Conservation (phyloP, 2,888 invertebrate species). For the Brenthis ino region DNA sequence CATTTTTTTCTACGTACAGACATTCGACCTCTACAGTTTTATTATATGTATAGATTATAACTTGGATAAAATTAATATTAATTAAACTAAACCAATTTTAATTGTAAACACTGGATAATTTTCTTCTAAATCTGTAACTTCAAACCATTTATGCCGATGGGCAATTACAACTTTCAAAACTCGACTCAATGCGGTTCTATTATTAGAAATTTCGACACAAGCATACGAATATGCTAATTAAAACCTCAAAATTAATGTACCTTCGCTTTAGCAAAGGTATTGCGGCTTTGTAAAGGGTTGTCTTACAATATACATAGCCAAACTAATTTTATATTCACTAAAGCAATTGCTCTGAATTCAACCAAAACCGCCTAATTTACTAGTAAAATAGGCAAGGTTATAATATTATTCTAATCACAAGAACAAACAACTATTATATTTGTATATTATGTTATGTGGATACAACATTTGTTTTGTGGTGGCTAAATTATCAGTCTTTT, state of each 20-base stretch:
- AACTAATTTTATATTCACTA: slow-evolving; percentile 29
- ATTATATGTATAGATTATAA: too few relatives aligned
- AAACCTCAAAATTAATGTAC: slow-evolving; percentile 35
- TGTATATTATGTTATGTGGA: not conserved
- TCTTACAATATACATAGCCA: slow-evolving; percentile 26
- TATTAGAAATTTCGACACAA: slow-evolving; percentile 29
- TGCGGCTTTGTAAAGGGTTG: slow-evolving; percentile 28
- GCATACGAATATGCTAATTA: slow-evolving; percentile 36
- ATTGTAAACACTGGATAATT: slow-evolving; percentile 11
- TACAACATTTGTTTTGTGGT: too few relatives aligned
- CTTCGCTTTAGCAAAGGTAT: slow-evolving; percentile 30
- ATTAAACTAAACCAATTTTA: too few relatives aligned
- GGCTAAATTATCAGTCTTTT: too few relatives aligned
- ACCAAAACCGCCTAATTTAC: slow-evolving; percentile 13
- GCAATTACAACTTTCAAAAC: slow-evolving; percentile 25
- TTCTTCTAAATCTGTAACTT: slow-evolving; percentile 3
- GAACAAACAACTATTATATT: slow-evolving; percentile 2
- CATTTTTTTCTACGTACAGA: too few relatives aligned
- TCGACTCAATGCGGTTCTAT: slow-evolving; percentile 29
- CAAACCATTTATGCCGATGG: slow-evolving; percentile 4
- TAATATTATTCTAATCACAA: slow-evolving; percentile 1
- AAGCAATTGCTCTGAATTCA: slow-evolving; percentile 24
- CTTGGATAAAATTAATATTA: too few relatives aligned
- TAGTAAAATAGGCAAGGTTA: slow-evolving; percentile 9
- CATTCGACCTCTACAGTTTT: too few relatives aligned